Percentiles rank a stretch among this genome's conserved stretches.
Evolutionary conservation across 2,113 vertebrate genomes (phyloP).

Genomic region (Theropithecus gelada): DNA sequence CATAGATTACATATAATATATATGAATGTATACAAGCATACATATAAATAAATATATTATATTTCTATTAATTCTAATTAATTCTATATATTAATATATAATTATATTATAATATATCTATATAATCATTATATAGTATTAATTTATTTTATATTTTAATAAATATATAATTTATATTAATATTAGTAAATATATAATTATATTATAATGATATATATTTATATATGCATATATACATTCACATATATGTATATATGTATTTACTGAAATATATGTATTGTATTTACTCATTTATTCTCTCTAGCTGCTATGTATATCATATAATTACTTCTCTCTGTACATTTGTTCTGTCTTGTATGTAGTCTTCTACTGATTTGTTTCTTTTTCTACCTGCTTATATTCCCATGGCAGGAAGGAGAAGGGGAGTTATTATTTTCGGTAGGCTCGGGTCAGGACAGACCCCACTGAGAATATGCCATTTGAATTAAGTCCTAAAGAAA

Average conservation of each 20-base stretch:
- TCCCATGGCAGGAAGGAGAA: not conserved
- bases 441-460: fast-evolving
- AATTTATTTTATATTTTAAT: too few species aligned
- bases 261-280: too few species aligned
- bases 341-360: not conserved
- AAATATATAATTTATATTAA: too few species aligned
- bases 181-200: too few species aligned
- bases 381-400: not conserved
- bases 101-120: too few species aligned
- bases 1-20: not conserved
- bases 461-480: not conserved
- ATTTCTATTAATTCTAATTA: too few species aligned
- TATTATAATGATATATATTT: too few species aligned
- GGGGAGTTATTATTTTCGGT: not conserved
- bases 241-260: not conserved
- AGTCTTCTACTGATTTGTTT: not conserved
- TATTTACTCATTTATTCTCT: not conserved
- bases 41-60: too few species aligned
- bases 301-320: not conserved
- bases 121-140: too few species aligned
- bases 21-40: not conserved
- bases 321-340: not conserved
- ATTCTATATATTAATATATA: too few species aligned
- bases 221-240: too few species aligned
- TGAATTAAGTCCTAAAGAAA: not conserved